Percentiles rank a stretch among this genome's conserved stretches.
Evolutionary conservation across 2,113 vertebrate species (phyloP).

Genomic region (Budorcas taxicolor): DNA sequence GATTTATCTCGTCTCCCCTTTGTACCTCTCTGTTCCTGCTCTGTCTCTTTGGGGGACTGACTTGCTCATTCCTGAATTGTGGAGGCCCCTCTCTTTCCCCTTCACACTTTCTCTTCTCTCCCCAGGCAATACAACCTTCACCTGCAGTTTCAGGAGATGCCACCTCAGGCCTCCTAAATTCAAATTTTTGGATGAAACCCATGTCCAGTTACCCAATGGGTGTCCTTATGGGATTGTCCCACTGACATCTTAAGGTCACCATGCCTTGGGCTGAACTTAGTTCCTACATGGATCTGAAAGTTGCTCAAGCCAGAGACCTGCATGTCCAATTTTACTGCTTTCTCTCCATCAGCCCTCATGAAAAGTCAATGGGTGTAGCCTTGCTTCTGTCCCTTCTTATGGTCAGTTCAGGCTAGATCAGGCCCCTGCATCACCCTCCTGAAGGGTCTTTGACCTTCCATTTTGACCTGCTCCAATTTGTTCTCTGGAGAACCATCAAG

Average conservation of each 20-base stretch:
- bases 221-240: background rate
- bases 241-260: background rate
- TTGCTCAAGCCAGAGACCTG: background rate
- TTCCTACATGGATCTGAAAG: background rate
- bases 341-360: background rate
- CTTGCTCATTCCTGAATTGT: background rate
- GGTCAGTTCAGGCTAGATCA: background rate
- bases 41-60: background rate
- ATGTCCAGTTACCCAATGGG: background rate
- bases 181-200: background rate
- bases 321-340: background rate
- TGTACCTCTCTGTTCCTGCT: background rate
- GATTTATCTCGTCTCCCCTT: background rate
- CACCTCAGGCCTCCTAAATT: background rate
- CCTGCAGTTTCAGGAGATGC: background rate
- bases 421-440: background rate
- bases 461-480: background rate
- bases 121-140: background rate
- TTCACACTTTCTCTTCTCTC: background rate
- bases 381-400: background rate
- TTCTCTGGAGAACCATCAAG: background rate
- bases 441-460: background rate
- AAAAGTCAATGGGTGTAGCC: background rate
- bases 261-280: background rate
- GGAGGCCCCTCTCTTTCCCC: background rate